phyloP scores from a whole-genome alignment of 1,140 invertebrate genomes.

The Megathymus violae region DNA sequence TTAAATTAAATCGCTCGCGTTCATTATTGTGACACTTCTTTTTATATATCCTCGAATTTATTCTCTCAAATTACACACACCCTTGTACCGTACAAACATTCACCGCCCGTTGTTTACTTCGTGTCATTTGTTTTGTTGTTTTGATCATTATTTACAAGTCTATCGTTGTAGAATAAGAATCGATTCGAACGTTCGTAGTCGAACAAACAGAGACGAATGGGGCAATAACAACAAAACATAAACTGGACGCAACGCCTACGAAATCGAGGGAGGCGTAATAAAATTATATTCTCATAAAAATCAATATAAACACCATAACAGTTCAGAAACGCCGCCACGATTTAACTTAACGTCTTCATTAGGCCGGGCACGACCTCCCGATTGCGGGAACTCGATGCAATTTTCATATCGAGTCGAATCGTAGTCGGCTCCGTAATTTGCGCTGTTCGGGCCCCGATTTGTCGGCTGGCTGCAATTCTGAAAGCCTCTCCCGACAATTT shows the following conservation, averaged over 20 bases:
- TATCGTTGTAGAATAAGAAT: conserved; percentile 47
- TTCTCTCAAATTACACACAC: conserved; percentile 47
- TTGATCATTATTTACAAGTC: conserved; percentile 52
- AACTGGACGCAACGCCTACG: conserved; percentile 50
- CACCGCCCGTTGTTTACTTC: conserved; percentile 42
- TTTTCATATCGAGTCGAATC: conserved; percentile 64
- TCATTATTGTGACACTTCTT: conserved; percentile 75
- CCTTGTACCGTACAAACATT: conserved; percentile 43
- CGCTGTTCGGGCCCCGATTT: conserved; percentile 64
- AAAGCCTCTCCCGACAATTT: conserved; percentile 61
- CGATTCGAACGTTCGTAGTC: conserved; percentile 34
- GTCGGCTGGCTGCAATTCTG: conserved; percentile 63
- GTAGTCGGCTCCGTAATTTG: conserved; percentile 69
- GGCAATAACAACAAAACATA: conserved; percentile 47
- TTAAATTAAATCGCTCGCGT: conserved; percentile 78
- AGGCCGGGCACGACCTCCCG: conserved; percentile 67
- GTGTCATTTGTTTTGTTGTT: conserved; percentile 52
- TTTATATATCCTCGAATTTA: conserved; percentile 67
- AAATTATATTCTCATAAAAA: conserved; percentile 79
- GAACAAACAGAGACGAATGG: conserved; percentile 39
- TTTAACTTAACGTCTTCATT: conserved; percentile 80
- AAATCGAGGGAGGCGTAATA: conserved; percentile 48
- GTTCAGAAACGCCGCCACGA: conserved; percentile 62
- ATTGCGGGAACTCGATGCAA: conserved; percentile 63
- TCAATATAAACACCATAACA: conserved; percentile 77